Conservation (phyloP, 2,113 vertebrate genomes). For the Morphnarchus princeps region DNA sequence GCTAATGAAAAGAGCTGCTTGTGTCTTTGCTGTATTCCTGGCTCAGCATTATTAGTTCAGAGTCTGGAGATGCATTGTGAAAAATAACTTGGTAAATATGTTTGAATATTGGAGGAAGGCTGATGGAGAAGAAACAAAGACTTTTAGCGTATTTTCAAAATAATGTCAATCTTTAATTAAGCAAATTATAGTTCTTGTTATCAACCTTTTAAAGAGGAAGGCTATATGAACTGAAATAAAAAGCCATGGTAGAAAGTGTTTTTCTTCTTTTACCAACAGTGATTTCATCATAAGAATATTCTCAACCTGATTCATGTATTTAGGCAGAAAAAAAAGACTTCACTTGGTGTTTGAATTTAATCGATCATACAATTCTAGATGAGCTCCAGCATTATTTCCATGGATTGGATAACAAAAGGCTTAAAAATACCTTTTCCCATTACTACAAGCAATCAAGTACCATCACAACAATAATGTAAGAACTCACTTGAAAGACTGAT, state of each 20-base stretch:
- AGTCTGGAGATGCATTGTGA: background rate
- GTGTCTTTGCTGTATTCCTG: background rate
- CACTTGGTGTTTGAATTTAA: slow-evolving; percentile 71
- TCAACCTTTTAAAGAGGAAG: background rate
- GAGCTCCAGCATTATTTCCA: slow-evolving; percentile 59
- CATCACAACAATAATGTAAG: slow-evolving; percentile 65
- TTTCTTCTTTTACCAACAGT: slow-evolving; percentile 48
- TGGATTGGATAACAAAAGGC: slow-evolving; percentile 53
- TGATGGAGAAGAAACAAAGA: background rate
- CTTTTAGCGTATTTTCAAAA: background rate
- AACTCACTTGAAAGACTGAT: background rate
- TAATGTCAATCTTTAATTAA: background rate
- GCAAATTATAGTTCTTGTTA: background rate
- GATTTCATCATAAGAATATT: slow-evolving; percentile 65
- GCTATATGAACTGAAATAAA: background rate
- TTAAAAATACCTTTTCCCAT: slow-evolving; percentile 69
- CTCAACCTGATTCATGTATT: slow-evolving; percentile 65
- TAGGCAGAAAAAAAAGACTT: slow-evolving; percentile 64
- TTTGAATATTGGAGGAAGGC: background rate
- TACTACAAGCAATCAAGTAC: slow-evolving; percentile 54
- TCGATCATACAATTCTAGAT: slow-evolving; percentile 62
- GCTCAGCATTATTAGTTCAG: background rate
- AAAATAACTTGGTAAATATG: background rate
- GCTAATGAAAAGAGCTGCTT: background rate
- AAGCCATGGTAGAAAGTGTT: background rate